Conservation (phyloP, 2,888 invertebrate species). For the Panopea generosa region DNA sequence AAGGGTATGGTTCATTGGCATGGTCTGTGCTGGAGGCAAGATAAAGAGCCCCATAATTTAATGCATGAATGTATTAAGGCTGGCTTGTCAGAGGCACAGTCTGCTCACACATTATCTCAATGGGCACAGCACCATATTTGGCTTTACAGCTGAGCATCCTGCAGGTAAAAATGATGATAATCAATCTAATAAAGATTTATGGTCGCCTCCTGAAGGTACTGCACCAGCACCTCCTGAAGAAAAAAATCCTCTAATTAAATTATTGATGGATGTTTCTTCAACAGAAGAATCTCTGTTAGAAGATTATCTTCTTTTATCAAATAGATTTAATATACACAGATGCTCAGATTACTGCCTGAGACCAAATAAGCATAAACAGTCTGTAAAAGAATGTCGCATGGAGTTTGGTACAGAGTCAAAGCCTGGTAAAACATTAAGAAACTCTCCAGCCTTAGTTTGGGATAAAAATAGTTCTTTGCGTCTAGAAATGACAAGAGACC, state of each 20-base stretch:
- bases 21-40: constrained; percentile 53
- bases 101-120: constrained; percentile 37
- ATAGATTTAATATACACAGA: constrained; percentile 53
- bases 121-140: no score
- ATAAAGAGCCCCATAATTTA: constrained; percentile 21
- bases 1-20: constrained; percentile 69
- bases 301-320: constrained; percentile 49
- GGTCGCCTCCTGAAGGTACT: constrained; percentile 69
- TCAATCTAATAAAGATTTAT: constrained; percentile 59
- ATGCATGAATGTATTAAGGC: constrained; percentile 15
- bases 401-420: constrained; percentile 24
- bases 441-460: constrained; percentile 45
- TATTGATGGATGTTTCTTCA: constrained; percentile 65
- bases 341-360: constrained; percentile 55
- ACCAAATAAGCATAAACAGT: neutral
- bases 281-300: constrained; percentile 55
- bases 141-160: no score
- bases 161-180: constrained; percentile 42
- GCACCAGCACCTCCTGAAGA: constrained; percentile 60
- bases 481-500: constrained; percentile 67
- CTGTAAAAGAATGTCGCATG: constrained; percentile 53
- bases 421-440: constrained; percentile 36
- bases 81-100: constrained; percentile 50
- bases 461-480: constrained; percentile 62
- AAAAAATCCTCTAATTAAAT: constrained; percentile 61